Percentiles rank a stretch among this genome's conserved stretches.
phyloP scores from a whole-genome alignment of 2,888 invertebrate species.

The Ennomos fuscantarius region DNA sequence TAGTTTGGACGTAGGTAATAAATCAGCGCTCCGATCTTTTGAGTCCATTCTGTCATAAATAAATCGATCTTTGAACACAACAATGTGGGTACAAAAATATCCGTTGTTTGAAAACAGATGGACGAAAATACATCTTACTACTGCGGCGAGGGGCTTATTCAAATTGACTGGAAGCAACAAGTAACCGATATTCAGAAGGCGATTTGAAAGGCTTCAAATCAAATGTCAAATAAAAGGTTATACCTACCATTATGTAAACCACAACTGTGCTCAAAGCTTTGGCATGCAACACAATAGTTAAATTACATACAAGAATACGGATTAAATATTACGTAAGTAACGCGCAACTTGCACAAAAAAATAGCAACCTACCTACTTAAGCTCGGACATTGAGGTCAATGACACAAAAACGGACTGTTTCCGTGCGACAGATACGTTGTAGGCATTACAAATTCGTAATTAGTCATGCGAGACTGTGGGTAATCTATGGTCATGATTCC shows the following conservation, averaged over 20 bases:
- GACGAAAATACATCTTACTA: conserved; percentile 53
- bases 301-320: conserved; percentile 66
- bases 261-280: conserved; percentile 52
- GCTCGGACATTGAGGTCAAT: conserved; percentile 70
- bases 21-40: conserved; percentile 21
- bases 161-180: conserved; percentile 59
- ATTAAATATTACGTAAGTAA: conserved; percentile 64
- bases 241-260: conserved; percentile 65
- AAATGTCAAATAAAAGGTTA: conserved; percentile 78
- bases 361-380: conserved; percentile 63
- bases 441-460: conserved; percentile 67
- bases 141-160: conserved; percentile 41
- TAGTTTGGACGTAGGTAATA: conserved; percentile 26
- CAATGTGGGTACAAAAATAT: conserved; percentile 41
- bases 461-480: conserved; percentile 58
- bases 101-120: conserved; percentile 56
- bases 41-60: conserved; percentile 44
- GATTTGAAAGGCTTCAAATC: conserved; percentile 66
- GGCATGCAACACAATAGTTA: conserved; percentile 68
- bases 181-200: conserved; percentile 53
- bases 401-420: conserved; percentile 74
- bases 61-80: conserved; percentile 46
- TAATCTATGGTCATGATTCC: conserved; percentile 53
- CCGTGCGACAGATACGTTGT: conserved; percentile 63
- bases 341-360: conserved; percentile 65